Evolutionary conservation across 2,888 invertebrate genomes (phyloP), one percentile per base, ranked within the genome.

Genomic region (Polymixis flavicincta): DNA sequence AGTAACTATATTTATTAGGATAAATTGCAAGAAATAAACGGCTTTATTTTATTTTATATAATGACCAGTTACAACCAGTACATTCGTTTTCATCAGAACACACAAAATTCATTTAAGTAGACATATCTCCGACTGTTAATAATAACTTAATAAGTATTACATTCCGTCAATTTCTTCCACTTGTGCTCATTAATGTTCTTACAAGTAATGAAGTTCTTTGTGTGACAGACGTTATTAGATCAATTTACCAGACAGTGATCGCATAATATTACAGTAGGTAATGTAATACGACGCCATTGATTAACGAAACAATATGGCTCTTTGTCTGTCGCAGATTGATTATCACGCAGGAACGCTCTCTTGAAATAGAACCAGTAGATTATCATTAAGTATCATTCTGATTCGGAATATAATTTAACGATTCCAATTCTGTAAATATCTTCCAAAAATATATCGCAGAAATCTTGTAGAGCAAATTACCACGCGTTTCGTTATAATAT

Each of bases 251-350:
- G 48, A 5, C 42, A 11, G 65, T 64, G 68, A 69, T 71, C 55
- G 67, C 74, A 45, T 52, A 67, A 28, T 60, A 61, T 64, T 4
- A 59, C 71, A 55, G 45, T 67, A 66, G 17, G 17, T 32, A 19
- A 82, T 65, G 54, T 65, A 69, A 83, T 76, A 71, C 71, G 54
- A 79, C 45, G 54, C 54, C 64, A 55, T 69, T 82, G 65, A 82
- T 76, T 64, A 82, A 45, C 52, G 66, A 70, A 54, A 45, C 57
- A 54, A 63, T 45, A 54, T 61, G 67, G 78, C 70, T 61, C 73
- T 77, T 73, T 77, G 77, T 73, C n/a, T 66, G 65, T 52, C 19
- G 25, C 28, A 42, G 63, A 77, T 61, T 73, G 70, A 82, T 81
- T 55, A 63, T 60, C 54, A 61, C 71, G 71, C 65, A 25, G 19